Evolutionary conservation across 2,888 invertebrate genomes (phyloP), one percentile per base, ranked within the genome.

Genomic region (Heliconius sara): DNA sequence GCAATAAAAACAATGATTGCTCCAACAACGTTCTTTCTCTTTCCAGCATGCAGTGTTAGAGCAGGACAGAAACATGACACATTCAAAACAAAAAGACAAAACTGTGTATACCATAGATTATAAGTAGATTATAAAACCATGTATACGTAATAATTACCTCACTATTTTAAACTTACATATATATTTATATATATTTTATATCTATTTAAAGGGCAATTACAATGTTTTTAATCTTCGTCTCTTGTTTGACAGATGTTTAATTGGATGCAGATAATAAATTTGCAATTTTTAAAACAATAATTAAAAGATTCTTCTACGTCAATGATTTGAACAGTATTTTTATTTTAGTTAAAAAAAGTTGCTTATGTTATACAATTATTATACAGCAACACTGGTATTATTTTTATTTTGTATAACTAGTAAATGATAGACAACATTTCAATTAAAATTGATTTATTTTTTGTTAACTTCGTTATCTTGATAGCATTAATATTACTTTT

Each of bases 121-220:
- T 90, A 85, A 85, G 86, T 83, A 83, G 85, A 83, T 43, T 39
- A 81, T 93, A 93, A 90, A 88, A 95, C 92, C 95, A 92, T 95
- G 96, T 96, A 96, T 96, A 96, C 96, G 96, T 96, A 96, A 96
- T 90, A 89, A 91, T 95, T 96, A 96, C 96, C 96, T 96, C 96
- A 96, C 88, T 92, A 91, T 88, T 90, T 90, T 90, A 89, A 90
- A 89, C 86, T 87, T 70, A 70, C 25, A 88, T 86, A 85, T 85
- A 85, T 86, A 81, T 83, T 79, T 79, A 78, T 79, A 80, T 67
- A 39, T 43, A n/a, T 25, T 65, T 27, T 86, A 81, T 83, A 82
- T 79, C 78, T 79, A 80, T 68, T 39, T 68, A 39, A n/a, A 68
- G 22, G n/a, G 39, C 43, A 68, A 43, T 68, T 68, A 25, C 43